Base-by-base conservation (phyloP, 2,113 vertebrate species). In the Aspidoscelis tigris region DNA sequence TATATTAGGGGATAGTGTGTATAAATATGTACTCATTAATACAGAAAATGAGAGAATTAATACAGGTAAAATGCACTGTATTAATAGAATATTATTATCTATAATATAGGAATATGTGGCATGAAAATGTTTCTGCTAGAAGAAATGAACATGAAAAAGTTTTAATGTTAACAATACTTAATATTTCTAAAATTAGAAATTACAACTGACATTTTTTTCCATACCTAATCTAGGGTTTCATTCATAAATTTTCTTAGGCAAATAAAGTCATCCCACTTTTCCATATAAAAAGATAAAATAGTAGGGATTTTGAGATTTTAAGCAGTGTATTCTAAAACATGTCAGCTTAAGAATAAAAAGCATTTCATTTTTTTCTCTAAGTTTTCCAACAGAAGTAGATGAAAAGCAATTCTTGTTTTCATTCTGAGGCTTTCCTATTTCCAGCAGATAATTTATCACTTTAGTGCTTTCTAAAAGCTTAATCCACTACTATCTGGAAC, bases 381-480 rank as follows among this genome's bases (percentile, higher is more conserved):
- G 33, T 73, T 81, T 61, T 53, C 33, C 9, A 55, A 69, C 78
- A 50, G 78, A 39, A 33, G 73, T 21, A 82, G 39, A 81, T 58
- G 65, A 41, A 53, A 44, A 9, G 41, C 5, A 44, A 2, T 69
- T n/a, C 68, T 73, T 65, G n/a, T n/a, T 44, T 58, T 71, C n/a
- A 83, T 14, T 53, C 50, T 5, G 33, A 33, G 33, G 68, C 7
- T 41, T 4, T 33, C 50, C 7, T 83, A 24, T 68, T 41, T 55
- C 65, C 66, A 50, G 14, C 44, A 14, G 12, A 84, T 61, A 47
- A 9, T 47, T 64, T 44, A 70, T 9, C 14, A 18, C 39, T 64
- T 78, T 2, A 44, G 43, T 44, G 61, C 70, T 26, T 21, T 24
- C 33, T 75, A 33, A 7, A 61, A 18, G 58, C 68, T 43, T 43